phyloP scores from a whole-genome alignment of 2,113 vertebrate genomes.

The Pampusana beccarii region DNA sequence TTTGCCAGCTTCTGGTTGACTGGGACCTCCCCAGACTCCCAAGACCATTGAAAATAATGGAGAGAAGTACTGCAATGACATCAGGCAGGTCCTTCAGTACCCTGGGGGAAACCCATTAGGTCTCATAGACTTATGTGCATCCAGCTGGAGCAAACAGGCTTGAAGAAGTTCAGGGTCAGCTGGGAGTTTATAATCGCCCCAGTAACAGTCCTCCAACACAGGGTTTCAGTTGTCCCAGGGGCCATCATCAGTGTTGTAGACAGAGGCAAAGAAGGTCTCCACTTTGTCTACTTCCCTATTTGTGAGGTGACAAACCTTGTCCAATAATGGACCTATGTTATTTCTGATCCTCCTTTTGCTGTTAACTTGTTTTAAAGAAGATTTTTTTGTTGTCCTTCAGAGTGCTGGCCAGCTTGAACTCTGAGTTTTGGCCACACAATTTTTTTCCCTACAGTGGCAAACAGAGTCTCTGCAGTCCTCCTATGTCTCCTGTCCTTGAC shows the following conservation, averaged over 20 bases:
- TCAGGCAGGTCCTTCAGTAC: background rate
- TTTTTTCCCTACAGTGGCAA: background rate
- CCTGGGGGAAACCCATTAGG: background rate
- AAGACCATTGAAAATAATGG: background rate
- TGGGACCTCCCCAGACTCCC: background rate
- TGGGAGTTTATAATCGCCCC: too few relatives aligned
- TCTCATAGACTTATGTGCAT: background rate
- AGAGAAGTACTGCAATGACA: background rate
- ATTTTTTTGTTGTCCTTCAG: background rate
- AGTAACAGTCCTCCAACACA: background rate
- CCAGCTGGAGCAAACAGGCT: background rate
- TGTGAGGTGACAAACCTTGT: background rate
- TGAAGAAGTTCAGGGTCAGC: background rate
- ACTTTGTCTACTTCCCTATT: background rate
- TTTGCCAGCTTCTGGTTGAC: background rate
- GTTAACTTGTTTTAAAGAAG: background rate
- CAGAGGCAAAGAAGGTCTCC: background rate
- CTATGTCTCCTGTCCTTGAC: too few relatives aligned
- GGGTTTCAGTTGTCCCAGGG: background rate
- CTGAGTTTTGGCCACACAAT: background rate
- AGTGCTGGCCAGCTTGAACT: background rate
- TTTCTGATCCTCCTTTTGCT: background rate
- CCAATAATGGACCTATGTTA: background rate
- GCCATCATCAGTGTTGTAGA: background rate
- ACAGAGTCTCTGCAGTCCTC: background rate